Conservation (phyloP, 2,113 vertebrate species). For the Pelmatolapia mariae region DNA sequence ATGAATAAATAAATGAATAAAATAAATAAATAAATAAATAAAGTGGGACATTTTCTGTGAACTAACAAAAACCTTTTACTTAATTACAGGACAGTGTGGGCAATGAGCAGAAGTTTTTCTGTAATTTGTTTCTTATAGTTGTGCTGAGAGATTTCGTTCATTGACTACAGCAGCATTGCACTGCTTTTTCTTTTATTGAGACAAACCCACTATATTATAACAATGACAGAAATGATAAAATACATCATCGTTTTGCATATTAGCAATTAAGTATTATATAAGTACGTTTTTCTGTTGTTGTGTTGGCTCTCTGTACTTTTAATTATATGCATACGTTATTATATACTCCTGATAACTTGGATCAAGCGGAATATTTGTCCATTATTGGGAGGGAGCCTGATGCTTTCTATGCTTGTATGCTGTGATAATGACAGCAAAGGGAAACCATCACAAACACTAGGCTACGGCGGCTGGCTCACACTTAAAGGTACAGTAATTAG, state of each 20-base stretch:
- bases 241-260: background rate
- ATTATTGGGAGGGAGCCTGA: background rate
- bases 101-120: background rate
- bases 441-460: background rate
- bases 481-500: background rate
- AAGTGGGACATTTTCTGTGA: background rate
- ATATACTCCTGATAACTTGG: background rate
- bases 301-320: background rate
- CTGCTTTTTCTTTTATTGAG: background rate
- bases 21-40: background rate
- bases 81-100: background rate
- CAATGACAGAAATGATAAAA: background rate
- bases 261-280: background rate
- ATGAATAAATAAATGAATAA: rapidly evolving
- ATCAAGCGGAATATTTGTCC: background rate
- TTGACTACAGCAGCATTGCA: background rate
- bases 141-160: background rate
- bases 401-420: background rate
- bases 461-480: background rate
- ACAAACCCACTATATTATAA: background rate
- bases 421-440: background rate
- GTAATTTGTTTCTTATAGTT: background rate
- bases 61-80: background rate
- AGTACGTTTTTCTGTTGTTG: background rate
- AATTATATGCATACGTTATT: background rate